A percentile compares a stretch with the other conserved stretches of the same genome.
phyloP scores from a whole-genome alignment of 2,888 invertebrate species.

The Tuta absoluta region DNA sequence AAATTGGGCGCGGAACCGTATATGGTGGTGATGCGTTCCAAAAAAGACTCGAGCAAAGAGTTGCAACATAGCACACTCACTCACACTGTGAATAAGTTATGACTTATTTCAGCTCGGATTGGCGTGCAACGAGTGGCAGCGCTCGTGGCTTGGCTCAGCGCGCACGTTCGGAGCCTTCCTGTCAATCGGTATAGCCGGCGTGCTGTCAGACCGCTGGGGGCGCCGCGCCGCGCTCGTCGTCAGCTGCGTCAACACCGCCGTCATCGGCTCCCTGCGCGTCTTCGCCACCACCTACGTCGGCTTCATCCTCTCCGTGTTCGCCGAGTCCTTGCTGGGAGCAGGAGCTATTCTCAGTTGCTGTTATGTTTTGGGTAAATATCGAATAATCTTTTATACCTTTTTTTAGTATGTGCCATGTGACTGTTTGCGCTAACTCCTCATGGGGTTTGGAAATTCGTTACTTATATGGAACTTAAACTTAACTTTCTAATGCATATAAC shows the following conservation, averaged over 20 bases:
- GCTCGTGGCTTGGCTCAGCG: constrained; percentile 85
- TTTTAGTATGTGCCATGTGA: no score
- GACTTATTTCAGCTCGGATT: constrained; percentile 65
- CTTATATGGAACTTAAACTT: no score
- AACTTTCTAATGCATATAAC: no score
- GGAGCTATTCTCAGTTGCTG: constrained; percentile 84
- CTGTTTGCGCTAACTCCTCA: no score
- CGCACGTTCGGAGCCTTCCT: constrained; percentile 85
- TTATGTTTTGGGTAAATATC: constrained; percentile 83
- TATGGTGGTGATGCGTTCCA: no score
- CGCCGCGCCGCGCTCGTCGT: constrained; percentile 80
- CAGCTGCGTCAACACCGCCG: constrained; percentile 79
- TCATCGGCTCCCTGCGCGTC: constrained; percentile 82
- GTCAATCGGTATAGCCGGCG: constrained; percentile 85
- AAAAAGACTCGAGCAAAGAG: no score
- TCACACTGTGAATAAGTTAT: no score
- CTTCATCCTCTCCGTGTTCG: constrained; percentile 84
- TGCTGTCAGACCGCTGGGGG: constrained; percentile 86
- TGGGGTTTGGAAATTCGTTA: no score
- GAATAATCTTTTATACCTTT: neutral
- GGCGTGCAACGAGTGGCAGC: constrained; percentile 85
- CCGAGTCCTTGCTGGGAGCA: constrained; percentile 84
- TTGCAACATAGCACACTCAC: no score
- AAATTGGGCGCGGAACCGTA: no score
- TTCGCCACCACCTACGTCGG: constrained; percentile 82